These are phyloP conservation scores for Temnothorax unifasciatus DNA, from an alignment of 2,888 invertebrate species.

Conservation along the genomic window DNA sequence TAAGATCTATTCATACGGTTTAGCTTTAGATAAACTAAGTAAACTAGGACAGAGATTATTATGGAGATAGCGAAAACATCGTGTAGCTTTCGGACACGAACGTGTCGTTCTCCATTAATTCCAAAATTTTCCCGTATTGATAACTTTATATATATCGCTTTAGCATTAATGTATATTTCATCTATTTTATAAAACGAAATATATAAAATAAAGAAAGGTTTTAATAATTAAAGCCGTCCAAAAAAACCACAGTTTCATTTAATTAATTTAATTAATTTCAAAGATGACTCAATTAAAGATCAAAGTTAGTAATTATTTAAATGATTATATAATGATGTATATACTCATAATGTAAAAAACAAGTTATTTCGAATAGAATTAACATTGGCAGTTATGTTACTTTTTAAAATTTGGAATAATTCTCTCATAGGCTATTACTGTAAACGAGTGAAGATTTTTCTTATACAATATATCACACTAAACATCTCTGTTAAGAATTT, in stretches of 20 bases:
- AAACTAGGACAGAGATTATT: constrained; percentile 30
- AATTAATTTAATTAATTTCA: not conserved
- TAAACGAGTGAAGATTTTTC: not conserved
- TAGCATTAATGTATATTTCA: not conserved
- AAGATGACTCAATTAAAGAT: not conserved
- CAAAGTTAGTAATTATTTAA: not conserved
- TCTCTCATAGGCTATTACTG: not conserved
- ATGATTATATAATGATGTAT: not conserved
- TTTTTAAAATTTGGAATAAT: not conserved
- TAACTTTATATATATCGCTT: not conserved
- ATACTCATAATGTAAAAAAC: not conserved
- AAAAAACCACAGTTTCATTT: not conserved
- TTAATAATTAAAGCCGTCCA: not conserved
- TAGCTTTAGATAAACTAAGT: constrained; percentile 33
- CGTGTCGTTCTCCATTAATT: not conserved
- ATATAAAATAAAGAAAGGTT: not conserved
- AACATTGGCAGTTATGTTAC: not conserved
- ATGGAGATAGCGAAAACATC: constrained; percentile 7
- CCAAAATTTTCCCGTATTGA: not conserved
- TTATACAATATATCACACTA: not conserved
- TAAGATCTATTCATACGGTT: constrained; percentile 52
- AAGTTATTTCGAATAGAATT: not conserved
- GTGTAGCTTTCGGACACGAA: not conserved
- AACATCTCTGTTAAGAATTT: constrained; percentile 14
- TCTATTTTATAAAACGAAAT: not conserved